Evolutionary conservation across 2,797 vertebrate genomes (phyloP), one percentile per base, ranked within the genome.

Genomic region (Bradypus variegatus): DNA sequence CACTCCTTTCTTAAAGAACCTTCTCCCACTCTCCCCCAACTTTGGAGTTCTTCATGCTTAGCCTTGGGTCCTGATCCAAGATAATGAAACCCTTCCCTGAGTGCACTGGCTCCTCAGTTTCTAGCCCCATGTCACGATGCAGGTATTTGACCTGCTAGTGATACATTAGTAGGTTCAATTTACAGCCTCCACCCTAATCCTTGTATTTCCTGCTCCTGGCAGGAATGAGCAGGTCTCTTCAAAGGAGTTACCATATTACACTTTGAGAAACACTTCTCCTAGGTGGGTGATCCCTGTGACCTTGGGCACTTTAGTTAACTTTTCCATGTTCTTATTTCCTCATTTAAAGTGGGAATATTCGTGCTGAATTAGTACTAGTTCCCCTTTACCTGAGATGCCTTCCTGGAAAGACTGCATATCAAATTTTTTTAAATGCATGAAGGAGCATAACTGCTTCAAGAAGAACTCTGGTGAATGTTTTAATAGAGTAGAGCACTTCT

Each of bases 131-230:
- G 62, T 67, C 33, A 62, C 7, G 38, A 65, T 92, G 93, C 88
- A 75, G 73, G 81, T 79, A 31, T 94, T 64, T 92, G 80, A 93
- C 48, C 84, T 78, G 86, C 79, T 85, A 2, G 64, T 89, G 88
- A 65, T 70, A 65, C 0, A 15, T 76, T 91, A 83, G 70, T n/a
- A 33, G 38, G 36, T 79, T 69, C 55, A 29, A 21, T 67, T 93
- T n/a, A 12, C 48, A 88, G 73, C n/a, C 70, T 84, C 53, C 77
- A 38, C 60, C 81, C 31, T 64, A 79, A 5, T 73, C 62, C 83
- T 94, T 84, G 7, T 65, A 27, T 90, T 93, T 94, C 70, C 88
- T 91, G 75, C 50, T 94, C 75, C 91, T 94, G 91, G 92, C 89
- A 84, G 86, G 91, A 86, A 50, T 6, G 8, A 92, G 33, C 93